Evolutionary conservation across 2,888 invertebrate species (phyloP), one percentile per base, ranked within the genome.

Genomic region (Syrista parreyssii): DNA sequence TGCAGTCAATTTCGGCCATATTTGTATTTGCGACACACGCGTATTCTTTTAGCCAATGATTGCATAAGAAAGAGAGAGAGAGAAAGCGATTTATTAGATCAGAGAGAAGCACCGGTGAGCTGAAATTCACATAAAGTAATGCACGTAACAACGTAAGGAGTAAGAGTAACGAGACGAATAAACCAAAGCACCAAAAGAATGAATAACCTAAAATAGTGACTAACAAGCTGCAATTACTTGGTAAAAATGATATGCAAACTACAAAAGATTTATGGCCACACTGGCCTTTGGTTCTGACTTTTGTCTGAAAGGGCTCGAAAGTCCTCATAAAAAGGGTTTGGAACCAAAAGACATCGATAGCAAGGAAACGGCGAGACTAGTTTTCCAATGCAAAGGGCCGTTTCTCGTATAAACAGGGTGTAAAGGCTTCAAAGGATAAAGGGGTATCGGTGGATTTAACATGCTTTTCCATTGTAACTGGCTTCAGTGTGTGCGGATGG

Each of bases 61-160:
- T 75, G 2, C 12, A 11, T 23, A 31, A 30, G 30, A 68, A n/a
- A 68, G 33, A 68, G 32, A 68, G 74, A 33, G 68, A 69, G 68
- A 77, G 78, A 72, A 69, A 71, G 71, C 69, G 79, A 33, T 74
- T 40, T 40, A 40, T 40, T 15, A 40, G 12, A 40, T 40, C 15
- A 1, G 4, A 1, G 15, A 15, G 4, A 6, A 15, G 40, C 15
- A 4, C 15, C 1, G 40, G 1, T 1, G 15, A 40, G 15, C 0
- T 15, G 15, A 40, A 15, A 40, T 15, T 40, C 6, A 40, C 15
- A 15, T 15, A 15, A 6, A 4, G 15, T 15, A 55, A 55, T 55
- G 55, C 55, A 23, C 9, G 6, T 9, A 55, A 23, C 23, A 23
- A 23, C 9, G 23, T 55, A 55, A 23, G 23, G 23, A 55, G 9